Evolutionary conservation across 2,113 vertebrate species (phyloP).

Genomic region (Ranitomeya imitator): DNA sequence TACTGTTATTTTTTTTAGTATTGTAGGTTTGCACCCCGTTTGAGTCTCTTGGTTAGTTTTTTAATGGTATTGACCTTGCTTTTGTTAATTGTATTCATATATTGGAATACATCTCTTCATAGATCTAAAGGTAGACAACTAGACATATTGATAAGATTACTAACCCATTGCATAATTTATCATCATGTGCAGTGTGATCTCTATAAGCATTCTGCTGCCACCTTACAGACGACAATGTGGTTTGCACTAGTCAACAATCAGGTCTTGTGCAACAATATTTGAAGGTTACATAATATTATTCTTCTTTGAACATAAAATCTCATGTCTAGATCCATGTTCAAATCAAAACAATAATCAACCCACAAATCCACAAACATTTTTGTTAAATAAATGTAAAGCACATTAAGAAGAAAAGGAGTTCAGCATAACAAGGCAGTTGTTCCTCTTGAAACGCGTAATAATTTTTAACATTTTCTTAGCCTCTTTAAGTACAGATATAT

Average conservation of each 20-base stretch:
- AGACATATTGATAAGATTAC: not conserved
- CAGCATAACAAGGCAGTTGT: too few relatives aligned
- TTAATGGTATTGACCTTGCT: too few relatives aligned
- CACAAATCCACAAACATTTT: not conserved
- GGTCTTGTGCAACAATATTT: not conserved
- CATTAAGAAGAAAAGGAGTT: too few relatives aligned
- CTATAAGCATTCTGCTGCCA: not conserved
- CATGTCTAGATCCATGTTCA: not conserved
- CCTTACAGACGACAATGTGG: not conserved
- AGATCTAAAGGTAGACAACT: not conserved
- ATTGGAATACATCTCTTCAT: too few relatives aligned
- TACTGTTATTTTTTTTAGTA: too few relatives aligned
- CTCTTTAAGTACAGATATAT: too few relatives aligned
- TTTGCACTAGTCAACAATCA: not conserved
- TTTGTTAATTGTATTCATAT: too few relatives aligned
- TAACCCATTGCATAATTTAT: not conserved
- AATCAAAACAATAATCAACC: not conserved
- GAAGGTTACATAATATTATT: conserved; percentile 13
- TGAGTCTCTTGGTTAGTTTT: too few relatives aligned
- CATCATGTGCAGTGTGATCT: not conserved
- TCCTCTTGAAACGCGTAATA: too few relatives aligned
- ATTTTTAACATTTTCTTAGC: too few relatives aligned
- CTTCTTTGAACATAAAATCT: not conserved
- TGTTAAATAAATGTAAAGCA: too few relatives aligned
- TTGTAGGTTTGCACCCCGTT: too few relatives aligned